These are phyloP conservation scores for Cheilosia vulpina DNA, from an alignment of 2,888 invertebrate species.

Conservation along the genomic window DNA sequence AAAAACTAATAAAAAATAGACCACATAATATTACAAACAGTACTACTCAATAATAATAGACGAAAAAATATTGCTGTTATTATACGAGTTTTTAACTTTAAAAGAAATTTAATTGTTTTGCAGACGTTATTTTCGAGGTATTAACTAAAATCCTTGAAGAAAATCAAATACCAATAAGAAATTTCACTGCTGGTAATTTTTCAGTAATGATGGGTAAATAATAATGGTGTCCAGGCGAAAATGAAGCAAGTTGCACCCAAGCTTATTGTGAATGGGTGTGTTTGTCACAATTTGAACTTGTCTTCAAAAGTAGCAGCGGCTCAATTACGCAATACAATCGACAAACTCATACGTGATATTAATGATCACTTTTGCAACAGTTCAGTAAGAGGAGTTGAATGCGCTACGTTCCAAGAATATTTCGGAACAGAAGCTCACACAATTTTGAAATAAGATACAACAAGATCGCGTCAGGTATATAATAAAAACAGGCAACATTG, in stretches of 20 bases:
- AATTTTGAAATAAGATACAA: conserved; percentile 52
- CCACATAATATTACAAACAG: neutral
- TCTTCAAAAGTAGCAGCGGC: conserved; percentile 9
- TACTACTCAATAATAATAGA: conserved; percentile 18
- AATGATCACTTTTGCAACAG: conserved; percentile 51
- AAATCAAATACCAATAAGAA: too few species aligned
- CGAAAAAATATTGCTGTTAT: neutral
- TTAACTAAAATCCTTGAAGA: too few species aligned
- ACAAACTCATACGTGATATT: conserved; percentile 17
- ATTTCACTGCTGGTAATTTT: neutral
- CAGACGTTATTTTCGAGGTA: too few species aligned
- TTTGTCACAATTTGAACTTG: conserved; percentile 43
- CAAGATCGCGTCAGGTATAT: conserved; percentile 32
- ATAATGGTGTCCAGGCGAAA: too few species aligned
- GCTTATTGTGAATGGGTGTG: conserved; percentile 26
- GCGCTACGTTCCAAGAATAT: conserved; percentile 59
- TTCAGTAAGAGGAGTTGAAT: conserved; percentile 34
- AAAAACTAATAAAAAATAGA: conserved; percentile 2
- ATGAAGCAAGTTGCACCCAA: too few species aligned
- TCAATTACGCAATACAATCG: neutral
- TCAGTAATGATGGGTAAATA: too few species aligned
- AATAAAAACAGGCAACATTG: neutral
- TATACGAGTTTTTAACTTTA: too few species aligned
- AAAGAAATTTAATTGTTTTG: too few species aligned
- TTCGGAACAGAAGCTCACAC: conserved; percentile 46